A percentile compares a stretch with the other conserved stretches of the same genome.
Evolutionary conservation across 2,888 invertebrate species (phyloP).

Genomic region (Dicyrtoma fusca): DNA sequence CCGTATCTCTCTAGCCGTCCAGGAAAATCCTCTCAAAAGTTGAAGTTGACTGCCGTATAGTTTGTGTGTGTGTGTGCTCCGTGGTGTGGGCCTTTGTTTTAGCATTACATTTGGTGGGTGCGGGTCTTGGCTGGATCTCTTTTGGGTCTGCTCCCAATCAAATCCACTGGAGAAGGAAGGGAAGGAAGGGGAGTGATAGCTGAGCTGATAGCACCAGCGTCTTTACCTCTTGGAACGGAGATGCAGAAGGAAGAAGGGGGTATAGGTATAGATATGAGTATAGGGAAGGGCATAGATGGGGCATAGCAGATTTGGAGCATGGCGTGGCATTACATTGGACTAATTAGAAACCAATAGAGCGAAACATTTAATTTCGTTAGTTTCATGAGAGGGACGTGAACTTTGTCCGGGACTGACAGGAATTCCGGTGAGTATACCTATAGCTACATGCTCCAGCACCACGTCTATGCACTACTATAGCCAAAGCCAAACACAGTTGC

Average conservation of each 20-base stretch:
- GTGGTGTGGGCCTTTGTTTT: neutral
- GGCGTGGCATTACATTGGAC: constrained; percentile 32
- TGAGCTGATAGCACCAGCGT: neutral
- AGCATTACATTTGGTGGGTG: too few relatives aligned
- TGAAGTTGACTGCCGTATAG: neutral
- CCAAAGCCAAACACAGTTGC: too few relatives aligned
- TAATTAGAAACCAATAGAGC: constrained; percentile 41
- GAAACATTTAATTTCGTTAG: constrained; percentile 37
- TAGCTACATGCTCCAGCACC: neutral
- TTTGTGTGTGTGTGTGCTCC: neutral
- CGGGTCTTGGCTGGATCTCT: too few relatives aligned
- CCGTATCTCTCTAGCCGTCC: neutral
- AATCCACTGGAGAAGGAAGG: neutral
- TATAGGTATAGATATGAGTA: neutral
- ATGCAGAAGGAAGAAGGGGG: neutral
- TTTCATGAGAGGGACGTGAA: constrained; percentile 17
- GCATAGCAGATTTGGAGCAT: neutral
- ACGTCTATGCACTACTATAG: too few relatives aligned
- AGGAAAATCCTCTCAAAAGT: neutral
- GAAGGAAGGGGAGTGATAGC: neutral
- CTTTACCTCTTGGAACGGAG: too few relatives aligned
- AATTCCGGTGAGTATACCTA: constrained; percentile 34
- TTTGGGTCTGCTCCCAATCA: too few relatives aligned
- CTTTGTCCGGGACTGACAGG: constrained; percentile 36
- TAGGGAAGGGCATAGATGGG: neutral